Conservation (phyloP, 64 coral and sea anemone genomes). For the Montipora foliosa region DNA sequence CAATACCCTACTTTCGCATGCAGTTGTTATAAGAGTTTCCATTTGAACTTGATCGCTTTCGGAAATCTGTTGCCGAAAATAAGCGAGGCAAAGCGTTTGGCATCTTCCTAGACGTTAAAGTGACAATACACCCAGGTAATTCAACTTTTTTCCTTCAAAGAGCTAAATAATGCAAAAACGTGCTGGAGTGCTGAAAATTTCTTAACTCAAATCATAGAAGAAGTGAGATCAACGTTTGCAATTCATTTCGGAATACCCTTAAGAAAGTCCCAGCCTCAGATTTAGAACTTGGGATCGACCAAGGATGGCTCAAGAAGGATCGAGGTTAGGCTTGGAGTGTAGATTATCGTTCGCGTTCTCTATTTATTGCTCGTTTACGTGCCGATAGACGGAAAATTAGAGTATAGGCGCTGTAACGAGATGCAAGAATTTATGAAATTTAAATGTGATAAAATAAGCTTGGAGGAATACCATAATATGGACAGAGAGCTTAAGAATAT, state of each 20-base stretch:
- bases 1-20: not conserved
- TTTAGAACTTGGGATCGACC: not conserved
- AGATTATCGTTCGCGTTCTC: constrained; percentile 18
- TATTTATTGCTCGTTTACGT: constrained; percentile 49
- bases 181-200: not conserved
- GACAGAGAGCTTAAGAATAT: constrained; percentile 58
- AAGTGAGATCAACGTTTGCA: no score
- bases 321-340: not conserved
- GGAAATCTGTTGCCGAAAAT: not conserved
- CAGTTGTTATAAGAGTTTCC: not conserved
- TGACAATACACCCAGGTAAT: constrained; percentile 21
- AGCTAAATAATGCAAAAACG: not conserved
- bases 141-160: not conserved
- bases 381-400: not conserved
- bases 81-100: not conserved
- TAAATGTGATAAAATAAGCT: constrained; percentile 41
- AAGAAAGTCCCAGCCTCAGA: no score
- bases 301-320: not conserved
- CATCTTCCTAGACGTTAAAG: not conserved
- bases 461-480: constrained; percentile 47
- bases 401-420: not conserved
- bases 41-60: constrained; percentile 16
- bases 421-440: constrained; percentile 11
- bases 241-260: no score
- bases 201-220: no score